Evolutionary conservation across 2,797 vertebrate genomes (phyloP).

Genomic region (Botia kubotai): DNA sequence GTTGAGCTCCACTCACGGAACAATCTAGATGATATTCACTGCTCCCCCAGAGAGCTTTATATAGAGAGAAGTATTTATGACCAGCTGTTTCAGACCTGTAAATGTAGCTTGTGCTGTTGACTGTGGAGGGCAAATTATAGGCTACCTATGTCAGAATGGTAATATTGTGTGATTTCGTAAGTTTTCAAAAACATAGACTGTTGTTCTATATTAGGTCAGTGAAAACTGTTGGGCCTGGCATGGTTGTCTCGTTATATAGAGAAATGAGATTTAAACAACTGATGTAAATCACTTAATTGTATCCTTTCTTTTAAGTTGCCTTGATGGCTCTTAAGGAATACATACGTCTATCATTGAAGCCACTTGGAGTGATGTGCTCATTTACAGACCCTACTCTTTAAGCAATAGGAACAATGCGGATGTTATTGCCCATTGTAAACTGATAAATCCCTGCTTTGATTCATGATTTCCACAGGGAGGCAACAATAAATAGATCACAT

Average conservation of each 20-base stretch:
- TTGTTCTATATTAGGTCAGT: background rate
- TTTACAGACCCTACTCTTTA: constrained; percentile 66
- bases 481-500: constrained; percentile 75
- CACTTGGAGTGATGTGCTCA: constrained; percentile 51
- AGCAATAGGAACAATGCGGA: constrained; percentile 66
- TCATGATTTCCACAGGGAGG: constrained; percentile 69
- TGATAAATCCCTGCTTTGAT: constrained; percentile 77
- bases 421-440: constrained; percentile 74
- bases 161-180: background rate
- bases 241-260: constrained; percentile 30
- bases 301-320: constrained; percentile 43
- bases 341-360: constrained; percentile 46
- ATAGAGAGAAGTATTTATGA: constrained; percentile 45
- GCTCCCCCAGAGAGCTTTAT: constrained; percentile 38
- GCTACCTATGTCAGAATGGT: constrained; percentile 10
- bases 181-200: background rate
- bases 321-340: constrained; percentile 48
- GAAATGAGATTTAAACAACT: constrained; percentile 49
- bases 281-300: constrained; percentile 51
- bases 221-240: background rate
- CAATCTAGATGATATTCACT: constrained; percentile 30
- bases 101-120: constrained; percentile 25
- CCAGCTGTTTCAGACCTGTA: constrained; percentile 42
- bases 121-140: constrained; percentile 24
- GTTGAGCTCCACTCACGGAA: constrained; percentile 23